Conservation (phyloP, 2,888 invertebrate genomes). For the Melangyna quadrimaculata region DNA sequence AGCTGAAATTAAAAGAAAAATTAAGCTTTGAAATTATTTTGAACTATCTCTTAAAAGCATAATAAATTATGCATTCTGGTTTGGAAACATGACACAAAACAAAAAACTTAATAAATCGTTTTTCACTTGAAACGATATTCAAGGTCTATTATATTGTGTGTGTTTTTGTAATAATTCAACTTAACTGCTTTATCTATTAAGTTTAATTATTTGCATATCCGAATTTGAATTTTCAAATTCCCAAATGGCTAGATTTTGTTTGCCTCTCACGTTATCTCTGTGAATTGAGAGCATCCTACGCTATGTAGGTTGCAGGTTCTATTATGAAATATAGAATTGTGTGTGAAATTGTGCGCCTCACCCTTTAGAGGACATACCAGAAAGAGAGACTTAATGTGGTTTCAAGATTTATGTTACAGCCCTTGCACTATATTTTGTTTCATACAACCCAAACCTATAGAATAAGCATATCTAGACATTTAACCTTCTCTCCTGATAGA, state of each 20-base stretch:
- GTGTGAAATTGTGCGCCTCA: slow-evolving; percentile 3
- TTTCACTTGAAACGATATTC: slow-evolving; percentile 13
- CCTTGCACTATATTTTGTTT: slow-evolving; percentile 70
- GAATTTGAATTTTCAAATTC: slow-evolving; percentile 68
- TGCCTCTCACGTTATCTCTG: slow-evolving; percentile 34
- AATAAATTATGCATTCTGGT: slow-evolving; percentile 20
- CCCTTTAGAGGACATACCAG: slow-evolving; percentile 47
- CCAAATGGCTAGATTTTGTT: slow-evolving; percentile 64
- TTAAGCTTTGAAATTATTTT: neutral
- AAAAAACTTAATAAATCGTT: slow-evolving; percentile 19
- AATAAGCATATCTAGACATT: neutral
- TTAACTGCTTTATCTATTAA: slow-evolving; percentile 51
- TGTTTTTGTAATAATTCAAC: slow-evolving; percentile 29
- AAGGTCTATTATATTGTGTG: slow-evolving; percentile 10
- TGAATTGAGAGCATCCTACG: neutral
- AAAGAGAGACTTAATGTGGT: slow-evolving; percentile 54
- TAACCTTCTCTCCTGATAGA: slow-evolving; percentile 58
- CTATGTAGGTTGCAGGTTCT: neutral
- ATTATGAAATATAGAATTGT: slow-evolving; percentile 15
- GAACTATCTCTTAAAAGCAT: neutral
- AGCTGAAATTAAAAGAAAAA: neutral
- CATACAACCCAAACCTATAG: slow-evolving; percentile 34
- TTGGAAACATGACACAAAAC: slow-evolving; percentile 15
- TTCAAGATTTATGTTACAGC: slow-evolving; percentile 70
- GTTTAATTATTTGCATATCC: slow-evolving; percentile 43